Base-by-base conservation (phyloP, 2,888 invertebrate species). In the Rhabditophanes sp. region DNA sequence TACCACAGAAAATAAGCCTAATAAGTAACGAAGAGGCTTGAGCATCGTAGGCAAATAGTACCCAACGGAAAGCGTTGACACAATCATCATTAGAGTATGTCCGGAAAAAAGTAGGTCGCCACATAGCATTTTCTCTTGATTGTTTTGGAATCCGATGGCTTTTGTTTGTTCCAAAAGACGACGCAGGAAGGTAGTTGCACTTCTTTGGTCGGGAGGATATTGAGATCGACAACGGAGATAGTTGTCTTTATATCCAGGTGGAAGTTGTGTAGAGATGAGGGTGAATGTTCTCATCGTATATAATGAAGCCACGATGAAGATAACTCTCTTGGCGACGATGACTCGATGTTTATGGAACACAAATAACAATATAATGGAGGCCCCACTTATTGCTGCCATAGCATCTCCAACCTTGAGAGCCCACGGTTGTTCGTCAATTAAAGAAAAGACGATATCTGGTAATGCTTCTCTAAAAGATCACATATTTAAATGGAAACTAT, bases 191-290 rank as follows among this genome's bases (percentile, higher is more conserved):
- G 48, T 36, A 9, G 30, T n/a, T 17, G 44, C 26, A 4, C 35
- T 44, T 14, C 34, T 20, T 4, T 42, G 28, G 4, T 42, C 33
- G 19, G 3, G 25, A n/a, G 44, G 37, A 16, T 48, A 32, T 14
- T 40, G 44, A n/a, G 44, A 44, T 8, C 53, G 37, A 35, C 61
- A 61, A 7, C 40, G 18, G 6, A 27, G 33, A 8, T 36, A 25
- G 32, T 60, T 63, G 38, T 61, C 41, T 11, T 35, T 41, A 38
- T 64, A 61, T 11, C 50, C 59, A 16, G 51, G 41, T 9, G 51
- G 51, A 20, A 51, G 42, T 23, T 55, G 51, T 4, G 50, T 50
- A 37, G 29, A 33, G 29, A 45, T n/a, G 38, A 49, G 34, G 18
- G 35, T 38, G 8, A 45, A n/a, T 8, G 44, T 31, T 16, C 50